These are phyloP conservation scores for Stomorhina lunata DNA, from an alignment of 2,888 invertebrate species.

Conservation along the genomic window DNA sequence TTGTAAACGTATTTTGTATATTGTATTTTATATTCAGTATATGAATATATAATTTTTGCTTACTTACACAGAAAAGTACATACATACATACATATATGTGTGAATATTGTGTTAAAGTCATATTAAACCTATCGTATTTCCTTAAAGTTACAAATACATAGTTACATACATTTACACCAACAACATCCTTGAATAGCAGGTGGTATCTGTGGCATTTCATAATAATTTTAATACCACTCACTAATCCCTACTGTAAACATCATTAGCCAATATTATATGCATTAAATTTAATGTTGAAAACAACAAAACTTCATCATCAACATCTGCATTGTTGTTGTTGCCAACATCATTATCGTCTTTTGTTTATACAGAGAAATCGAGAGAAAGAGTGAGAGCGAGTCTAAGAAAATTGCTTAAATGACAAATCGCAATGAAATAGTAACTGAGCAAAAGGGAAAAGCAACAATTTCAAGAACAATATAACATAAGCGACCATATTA, in stretches of 20 bases:
- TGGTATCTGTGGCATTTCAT: conserved; percentile 73
- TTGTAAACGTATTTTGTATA: background rate
- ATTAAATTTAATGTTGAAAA: conserved; percentile 79
- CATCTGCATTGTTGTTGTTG: background rate
- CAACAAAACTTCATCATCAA: background rate
- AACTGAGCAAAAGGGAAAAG: no score
- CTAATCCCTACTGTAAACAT: conserved; percentile 79
- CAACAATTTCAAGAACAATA: no score
- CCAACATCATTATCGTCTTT: background rate
- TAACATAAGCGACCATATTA: no score
- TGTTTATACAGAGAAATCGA: background rate
- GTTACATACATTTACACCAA: conserved; percentile 25
- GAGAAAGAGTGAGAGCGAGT: background rate
- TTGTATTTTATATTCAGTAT: background rate
- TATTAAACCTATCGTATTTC: conserved; percentile 5
- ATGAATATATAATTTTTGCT: conserved; percentile 28
- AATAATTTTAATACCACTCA: conserved; percentile 76
- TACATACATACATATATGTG: background rate
- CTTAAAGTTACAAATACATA: no score
- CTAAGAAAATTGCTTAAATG: no score
- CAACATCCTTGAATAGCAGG: conserved; percentile 69
- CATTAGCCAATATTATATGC: conserved; percentile 80
- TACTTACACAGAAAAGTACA: background rate
- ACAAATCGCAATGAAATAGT: no score
- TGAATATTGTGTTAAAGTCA: no score